Base-by-base conservation (phyloP, 2,113 vertebrate genomes). In the Panthera uncia region DNA sequence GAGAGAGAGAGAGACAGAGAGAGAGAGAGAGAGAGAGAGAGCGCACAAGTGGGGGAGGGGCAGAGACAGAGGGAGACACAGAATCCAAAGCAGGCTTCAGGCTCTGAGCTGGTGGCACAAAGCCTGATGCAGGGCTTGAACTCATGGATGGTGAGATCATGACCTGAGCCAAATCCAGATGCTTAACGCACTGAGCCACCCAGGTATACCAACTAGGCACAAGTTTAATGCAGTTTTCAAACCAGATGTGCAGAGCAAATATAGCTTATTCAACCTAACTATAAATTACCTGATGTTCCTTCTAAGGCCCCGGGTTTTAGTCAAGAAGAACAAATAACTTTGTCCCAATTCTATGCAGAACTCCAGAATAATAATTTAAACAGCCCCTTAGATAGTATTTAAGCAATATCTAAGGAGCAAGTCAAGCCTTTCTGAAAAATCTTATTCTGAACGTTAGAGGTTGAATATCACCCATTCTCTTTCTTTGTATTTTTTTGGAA, bases 241-340 rank as follows among this genome's bases (percentile, higher is more conserved):
- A 50, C 85, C 86, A 97, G 38, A 84, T 81, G 38, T 96, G 25
- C n/a, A 52, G 25, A 97, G 66, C n/a, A 93, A 95, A 96, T 80
- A 92, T 7, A 45, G 81, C n/a, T 93, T 91, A 36, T 48, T 93
- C 50, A 91, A 25, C 90, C 78, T 96, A 93, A 61, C 81, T 91
- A 11, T 76, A 78, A 95, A 31, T 96, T 96, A 87, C 65, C 65
- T 90, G 27, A 48, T 92, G 38, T 95, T 89, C 66, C 73, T 85
- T 82, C 57, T n/a, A 95, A 95, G 81, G 74, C 33, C 33, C n/a
- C 15, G n/a, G 65, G 45, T 45, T 80, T 68, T 92, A 66, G 48
- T 85, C 93, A 95, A 87, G 66, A 73, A 85, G 48, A 27, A 81
- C 95, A 94, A 88, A 82, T 52, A 85, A 82, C 45, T 93, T 89